Evolutionary conservation across 2,888 invertebrate species (phyloP).

Genomic region (Epistrophe eligans): DNA sequence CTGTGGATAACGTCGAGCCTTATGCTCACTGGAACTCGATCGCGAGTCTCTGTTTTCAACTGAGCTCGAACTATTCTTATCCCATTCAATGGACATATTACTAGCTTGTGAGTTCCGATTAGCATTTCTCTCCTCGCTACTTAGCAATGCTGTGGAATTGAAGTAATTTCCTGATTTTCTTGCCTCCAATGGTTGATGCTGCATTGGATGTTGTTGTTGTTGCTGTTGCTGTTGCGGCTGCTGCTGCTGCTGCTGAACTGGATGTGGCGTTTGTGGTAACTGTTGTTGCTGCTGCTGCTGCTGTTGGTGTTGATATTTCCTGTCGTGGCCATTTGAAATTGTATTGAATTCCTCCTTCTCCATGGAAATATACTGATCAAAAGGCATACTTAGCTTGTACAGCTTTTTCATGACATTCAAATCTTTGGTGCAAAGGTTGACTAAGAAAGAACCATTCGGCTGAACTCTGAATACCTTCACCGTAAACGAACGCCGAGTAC

Average conservation of each 20-base stretch:
- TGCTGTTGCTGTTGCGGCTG: slow-evolving; percentile 38
- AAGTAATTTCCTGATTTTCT: slow-evolving; percentile 58
- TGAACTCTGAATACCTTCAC: slow-evolving; percentile 83
- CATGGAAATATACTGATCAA: slow-evolving; percentile 82
- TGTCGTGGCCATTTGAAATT: slow-evolving; percentile 58
- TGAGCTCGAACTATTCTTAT: slow-evolving; percentile 81
- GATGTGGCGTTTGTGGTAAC: slow-evolving; percentile 33
- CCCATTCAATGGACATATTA: slow-evolving; percentile 79
- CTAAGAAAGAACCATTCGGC: slow-evolving; percentile 83
- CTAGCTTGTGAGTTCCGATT: slow-evolving; percentile 64
- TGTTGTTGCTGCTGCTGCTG: slow-evolving; percentile 70
- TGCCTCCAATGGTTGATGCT: slow-evolving; percentile 30
- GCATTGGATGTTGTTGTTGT: slow-evolving; percentile 42
- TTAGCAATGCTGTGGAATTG: slow-evolving; percentile 38
- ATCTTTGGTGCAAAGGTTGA: slow-evolving; percentile 83
- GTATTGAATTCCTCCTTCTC: slow-evolving; percentile 82
- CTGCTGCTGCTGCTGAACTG: slow-evolving; percentile 33
- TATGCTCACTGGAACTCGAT: slow-evolving; percentile 78
- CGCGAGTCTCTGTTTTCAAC: slow-evolving; percentile 80
- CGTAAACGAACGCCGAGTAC: slow-evolving; percentile 81
- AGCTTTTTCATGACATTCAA: slow-evolving; percentile 86
- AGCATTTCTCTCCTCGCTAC: slow-evolving; percentile 51
- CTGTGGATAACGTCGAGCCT: slow-evolving; percentile 74
- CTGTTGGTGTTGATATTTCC: slow-evolving; percentile 58
- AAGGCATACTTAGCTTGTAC: slow-evolving; percentile 83